Conservation (phyloP, 2,113 vertebrate species). For the Microtus ochrogaster region DNA sequence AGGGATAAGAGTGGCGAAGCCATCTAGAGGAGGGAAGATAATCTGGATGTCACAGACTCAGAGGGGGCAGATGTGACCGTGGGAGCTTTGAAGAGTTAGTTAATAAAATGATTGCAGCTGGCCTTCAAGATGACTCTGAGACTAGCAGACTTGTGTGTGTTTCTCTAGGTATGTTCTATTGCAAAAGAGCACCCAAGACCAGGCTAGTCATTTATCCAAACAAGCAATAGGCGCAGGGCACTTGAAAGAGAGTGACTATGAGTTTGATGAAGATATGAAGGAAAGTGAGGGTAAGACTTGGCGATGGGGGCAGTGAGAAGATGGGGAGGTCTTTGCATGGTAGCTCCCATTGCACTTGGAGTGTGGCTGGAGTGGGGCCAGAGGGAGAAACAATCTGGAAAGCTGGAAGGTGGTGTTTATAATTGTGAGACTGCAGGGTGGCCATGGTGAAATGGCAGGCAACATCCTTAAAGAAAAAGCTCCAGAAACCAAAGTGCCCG, state of each 20-base stretch:
- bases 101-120: neutral
- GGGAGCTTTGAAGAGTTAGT: neutral
- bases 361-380: neutral
- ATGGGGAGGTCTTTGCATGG: neutral
- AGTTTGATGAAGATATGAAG: constrained; percentile 5
- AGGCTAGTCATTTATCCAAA: neutral
- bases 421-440: neutral
- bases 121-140: neutral
- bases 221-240: neutral
- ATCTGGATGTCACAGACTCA: neutral
- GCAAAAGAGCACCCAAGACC: neutral
- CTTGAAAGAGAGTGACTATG: neutral
- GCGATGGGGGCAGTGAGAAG: neutral
- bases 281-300: neutral
- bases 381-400: neutral
- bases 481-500: neutral
- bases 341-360: neutral
- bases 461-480: neutral
- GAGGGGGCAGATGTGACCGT: neutral
- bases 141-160: neutral
- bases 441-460: neutral
- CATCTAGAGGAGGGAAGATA: neutral
- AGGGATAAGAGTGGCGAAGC: neutral
- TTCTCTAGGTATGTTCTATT: neutral
- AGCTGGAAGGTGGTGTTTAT: neutral